These are phyloP conservation scores for Paradisaea rubra DNA, from an alignment of 2,113 vertebrate genomes.

Conservation along the genomic window DNA sequence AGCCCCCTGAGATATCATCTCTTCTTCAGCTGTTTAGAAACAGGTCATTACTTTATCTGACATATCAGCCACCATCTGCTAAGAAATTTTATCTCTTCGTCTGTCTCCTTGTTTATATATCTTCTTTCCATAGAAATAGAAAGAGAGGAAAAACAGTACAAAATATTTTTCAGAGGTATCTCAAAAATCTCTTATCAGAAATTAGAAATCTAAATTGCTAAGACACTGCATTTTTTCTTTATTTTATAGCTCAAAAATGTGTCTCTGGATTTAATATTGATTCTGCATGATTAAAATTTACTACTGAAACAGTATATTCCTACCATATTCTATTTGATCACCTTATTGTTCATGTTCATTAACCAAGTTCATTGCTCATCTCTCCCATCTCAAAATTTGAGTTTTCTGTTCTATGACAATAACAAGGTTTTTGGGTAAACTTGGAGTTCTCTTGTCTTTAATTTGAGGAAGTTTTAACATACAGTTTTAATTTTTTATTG, in stretches of 20 bases:
- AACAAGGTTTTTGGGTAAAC: background rate
- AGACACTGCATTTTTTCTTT: background rate
- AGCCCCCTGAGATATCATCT: background rate
- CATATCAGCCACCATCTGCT: background rate
- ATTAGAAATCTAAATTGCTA: background rate
- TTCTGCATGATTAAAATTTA: background rate
- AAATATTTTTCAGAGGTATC: background rate
- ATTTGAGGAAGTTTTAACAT: background rate
- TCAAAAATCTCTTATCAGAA: background rate
- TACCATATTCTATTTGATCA: background rate
- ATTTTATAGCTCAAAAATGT: background rate
- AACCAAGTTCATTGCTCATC: background rate
- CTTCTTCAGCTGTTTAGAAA: slow-evolving; percentile 26
- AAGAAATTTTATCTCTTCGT: background rate
- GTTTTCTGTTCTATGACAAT: background rate
- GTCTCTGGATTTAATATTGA: background rate
- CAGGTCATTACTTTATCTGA: slow-evolving; percentile 1
- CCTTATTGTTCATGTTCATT: background rate
- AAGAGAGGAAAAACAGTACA: background rate
- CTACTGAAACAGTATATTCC: background rate
- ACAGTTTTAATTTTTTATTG: background rate
- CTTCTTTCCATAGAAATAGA: background rate
- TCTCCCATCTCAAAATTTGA: background rate
- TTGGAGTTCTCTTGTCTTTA: background rate
- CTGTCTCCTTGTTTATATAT: background rate